phyloP scores from a whole-genome alignment of 2,888 invertebrate species.

The Conomelus anceps region DNA sequence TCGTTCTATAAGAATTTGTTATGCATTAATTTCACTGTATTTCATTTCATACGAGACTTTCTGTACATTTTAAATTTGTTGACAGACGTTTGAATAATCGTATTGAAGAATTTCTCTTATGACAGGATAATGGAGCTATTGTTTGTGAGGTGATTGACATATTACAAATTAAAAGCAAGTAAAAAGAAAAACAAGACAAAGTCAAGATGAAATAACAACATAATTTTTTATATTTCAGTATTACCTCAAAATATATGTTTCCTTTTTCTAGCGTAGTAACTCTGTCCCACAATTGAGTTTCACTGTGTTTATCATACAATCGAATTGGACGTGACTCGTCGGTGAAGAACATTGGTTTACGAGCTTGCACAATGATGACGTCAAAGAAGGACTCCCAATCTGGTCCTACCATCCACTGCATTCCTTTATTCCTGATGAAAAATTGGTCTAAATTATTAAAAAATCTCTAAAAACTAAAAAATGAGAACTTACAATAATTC shows the following conservation, averaged over 20 bases:
- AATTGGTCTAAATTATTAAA: conserved; percentile 74
- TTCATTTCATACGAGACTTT: too few relatives aligned
- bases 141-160: not conserved
- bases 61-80: too few relatives aligned
- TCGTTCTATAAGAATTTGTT: too few relatives aligned
- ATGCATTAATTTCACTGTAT: too few relatives aligned
- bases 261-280: conserved; percentile 82
- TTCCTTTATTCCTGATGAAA: conserved; percentile 76
- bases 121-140: not conserved
- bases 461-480: conserved; percentile 58
- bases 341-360: conserved; percentile 94
- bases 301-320: conserved; percentile 72
- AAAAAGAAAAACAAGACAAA: too few relatives aligned
- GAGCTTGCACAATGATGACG: conserved; percentile 87
- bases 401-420: conserved; percentile 78
- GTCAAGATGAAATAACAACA: too few relatives aligned
- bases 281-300: conserved; percentile 84
- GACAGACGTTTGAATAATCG: too few relatives aligned
- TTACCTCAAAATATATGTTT: conserved; percentile 85
- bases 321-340: conserved; percentile 86
- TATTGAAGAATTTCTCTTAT: too few relatives aligned
- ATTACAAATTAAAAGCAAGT: not conserved
- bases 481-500: not conserved
- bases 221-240: conserved; percentile 19
- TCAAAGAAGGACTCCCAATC: conserved; percentile 91